Evolutionary conservation across 2,888 invertebrate genomes (phyloP).

Genomic region (Heliconius aoede): DNA sequence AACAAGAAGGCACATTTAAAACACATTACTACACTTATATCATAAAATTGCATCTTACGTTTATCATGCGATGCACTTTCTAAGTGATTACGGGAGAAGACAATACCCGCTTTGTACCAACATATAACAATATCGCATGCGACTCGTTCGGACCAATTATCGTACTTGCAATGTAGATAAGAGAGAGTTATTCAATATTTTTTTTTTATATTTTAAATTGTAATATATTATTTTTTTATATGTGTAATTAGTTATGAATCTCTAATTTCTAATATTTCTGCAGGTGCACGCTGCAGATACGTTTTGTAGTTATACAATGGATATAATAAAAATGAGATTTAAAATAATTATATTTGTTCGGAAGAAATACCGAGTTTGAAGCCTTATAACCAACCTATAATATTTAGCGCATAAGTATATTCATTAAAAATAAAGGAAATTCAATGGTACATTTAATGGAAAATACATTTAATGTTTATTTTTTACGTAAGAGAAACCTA

Average conservation of each 20-base stretch:
- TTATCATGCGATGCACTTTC: constrained; percentile 47
- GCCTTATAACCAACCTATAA: too few relatives aligned
- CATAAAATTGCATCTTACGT: constrained; percentile 36
- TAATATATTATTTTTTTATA: not conserved
- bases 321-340: too few relatives aligned
- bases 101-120: constrained; percentile 45
- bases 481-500: not conserved
- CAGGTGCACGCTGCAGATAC: too few relatives aligned
- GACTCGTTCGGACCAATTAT: constrained; percentile 34
- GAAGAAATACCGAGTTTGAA: too few relatives aligned
- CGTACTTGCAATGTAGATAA: constrained; percentile 22
- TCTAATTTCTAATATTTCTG: too few relatives aligned
- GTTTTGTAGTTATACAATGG: not conserved
- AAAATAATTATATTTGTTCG: too few relatives aligned
- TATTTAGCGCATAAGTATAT: not conserved
- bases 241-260: too few relatives aligned
- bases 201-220: not conserved
- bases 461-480: not conserved
- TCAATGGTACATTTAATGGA: not conserved
- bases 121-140: constrained; percentile 25
- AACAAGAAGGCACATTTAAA: constrained; percentile 14
- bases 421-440: not conserved
- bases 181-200: not conserved
- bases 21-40: constrained; percentile 31
- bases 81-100: constrained; percentile 44